Evolutionary conservation across 2,113 vertebrate genomes (phyloP).

Genomic region (Gallinago paraguaiae): DNA sequence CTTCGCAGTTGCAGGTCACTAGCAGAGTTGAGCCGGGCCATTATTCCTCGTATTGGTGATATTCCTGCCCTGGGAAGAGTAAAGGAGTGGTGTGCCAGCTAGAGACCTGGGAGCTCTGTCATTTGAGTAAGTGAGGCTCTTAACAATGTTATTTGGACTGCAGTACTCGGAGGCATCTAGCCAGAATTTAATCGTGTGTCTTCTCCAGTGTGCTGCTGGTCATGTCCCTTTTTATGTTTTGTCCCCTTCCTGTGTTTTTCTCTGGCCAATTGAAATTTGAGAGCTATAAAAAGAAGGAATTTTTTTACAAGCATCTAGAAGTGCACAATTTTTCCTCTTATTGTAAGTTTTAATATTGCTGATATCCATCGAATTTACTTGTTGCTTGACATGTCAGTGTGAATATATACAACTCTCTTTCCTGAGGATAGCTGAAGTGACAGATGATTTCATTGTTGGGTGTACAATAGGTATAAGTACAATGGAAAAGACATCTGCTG

Average conservation of each 20-base stretch:
- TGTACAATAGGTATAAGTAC: conserved; percentile 34
- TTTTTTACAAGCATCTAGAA: conserved; percentile 7
- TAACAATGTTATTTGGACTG: background rate
- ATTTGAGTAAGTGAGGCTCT: background rate
- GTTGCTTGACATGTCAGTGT: conserved; percentile 7
- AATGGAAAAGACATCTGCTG: conserved; percentile 40
- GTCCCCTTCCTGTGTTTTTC: background rate
- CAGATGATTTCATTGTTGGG: conserved; percentile 45
- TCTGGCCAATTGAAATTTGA: background rate
- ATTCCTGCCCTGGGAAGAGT: background rate
- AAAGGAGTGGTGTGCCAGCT: background rate
- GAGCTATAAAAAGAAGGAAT: background rate
- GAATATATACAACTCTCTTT: conserved; percentile 31
- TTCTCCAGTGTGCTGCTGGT: background rate
- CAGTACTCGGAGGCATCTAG: background rate
- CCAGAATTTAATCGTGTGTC: background rate
- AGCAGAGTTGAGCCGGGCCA: background rate
- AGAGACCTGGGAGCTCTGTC: fast-evolving
- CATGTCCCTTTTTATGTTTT: background rate
- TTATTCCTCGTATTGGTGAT: fast-evolving
- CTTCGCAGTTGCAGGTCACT: background rate
- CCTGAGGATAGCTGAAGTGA: conserved; percentile 28
- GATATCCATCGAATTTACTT: conserved; percentile 20
- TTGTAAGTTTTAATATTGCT: background rate
- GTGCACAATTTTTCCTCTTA: background rate